These are phyloP conservation scores for Syngnathus acus DNA, from an alignment of 2,797 vertebrate species.

Conservation along the genomic window DNA sequence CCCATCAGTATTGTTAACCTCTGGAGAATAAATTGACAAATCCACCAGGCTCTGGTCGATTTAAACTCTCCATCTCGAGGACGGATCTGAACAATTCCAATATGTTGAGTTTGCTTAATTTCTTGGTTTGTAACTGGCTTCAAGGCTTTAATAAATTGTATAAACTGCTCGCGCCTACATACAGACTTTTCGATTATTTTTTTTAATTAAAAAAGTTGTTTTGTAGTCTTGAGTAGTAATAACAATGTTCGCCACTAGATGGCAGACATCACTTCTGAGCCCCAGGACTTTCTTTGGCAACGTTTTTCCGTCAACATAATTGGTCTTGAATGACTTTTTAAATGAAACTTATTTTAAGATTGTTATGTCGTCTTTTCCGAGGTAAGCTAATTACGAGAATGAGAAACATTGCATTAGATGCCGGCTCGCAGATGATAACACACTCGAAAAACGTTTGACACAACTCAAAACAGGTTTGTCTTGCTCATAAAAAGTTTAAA, in stretches of 20 bases:
- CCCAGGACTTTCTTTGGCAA: no score
- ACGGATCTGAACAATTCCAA: slow-evolving; percentile 18
- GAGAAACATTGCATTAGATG: not conserved
- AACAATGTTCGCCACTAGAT: no score
- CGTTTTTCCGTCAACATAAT: no score
- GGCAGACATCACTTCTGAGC: no score
- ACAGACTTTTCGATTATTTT: no score
- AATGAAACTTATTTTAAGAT: no score
- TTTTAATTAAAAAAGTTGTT: no score
- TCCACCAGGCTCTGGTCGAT: not conserved
- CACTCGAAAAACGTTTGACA: not conserved
- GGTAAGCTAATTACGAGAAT: not conserved
- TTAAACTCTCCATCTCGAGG: not conserved
- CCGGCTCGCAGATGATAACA: not conserved
- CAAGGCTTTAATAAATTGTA: no score
- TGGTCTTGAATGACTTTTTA: no score
- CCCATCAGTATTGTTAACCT: slow-evolving; percentile 50
- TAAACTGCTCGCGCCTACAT: no score
- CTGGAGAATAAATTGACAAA: slow-evolving; percentile 49
- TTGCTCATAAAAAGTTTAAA: not conserved
- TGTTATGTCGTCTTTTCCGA: not conserved
- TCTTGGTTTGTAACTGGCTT: not conserved
- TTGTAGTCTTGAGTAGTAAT: no score
- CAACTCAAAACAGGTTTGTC: not conserved
- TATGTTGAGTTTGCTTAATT: slow-evolving; percentile 1